Base-by-base conservation (phyloP, 2,888 invertebrate genomes). In the Clusia tigrina region DNA sequence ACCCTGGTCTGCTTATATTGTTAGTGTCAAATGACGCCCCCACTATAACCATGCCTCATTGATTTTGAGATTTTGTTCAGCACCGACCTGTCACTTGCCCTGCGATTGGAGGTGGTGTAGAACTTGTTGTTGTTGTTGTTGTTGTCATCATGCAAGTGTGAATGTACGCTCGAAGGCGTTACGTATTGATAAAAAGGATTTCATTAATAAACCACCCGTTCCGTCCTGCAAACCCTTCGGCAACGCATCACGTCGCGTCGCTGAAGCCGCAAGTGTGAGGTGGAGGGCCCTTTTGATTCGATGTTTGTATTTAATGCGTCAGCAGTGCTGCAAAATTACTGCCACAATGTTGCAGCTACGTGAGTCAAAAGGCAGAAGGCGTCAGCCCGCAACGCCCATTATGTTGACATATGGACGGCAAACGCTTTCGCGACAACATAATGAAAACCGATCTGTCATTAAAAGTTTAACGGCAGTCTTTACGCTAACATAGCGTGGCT, bases 391-490 rank as follows among this genome's bases (percentile, higher is more conserved):
- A 60, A 67, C 68, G 65, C 66, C 68, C 67, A 66, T 69, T 71
- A 69, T 66, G 69, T 71, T 69, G 69, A 70, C 71, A 69, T 66
- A 70, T 71, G 68, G 62, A 20, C 51, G 54, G 25, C 53, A 17
- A 54, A 38, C 58, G 58, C 65, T 2, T 53, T 9, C 15, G 56
- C 60, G 42, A 62, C 62, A 66, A 57, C 65, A 67, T 72, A 74
- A 71, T 74, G 74, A 73, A 74, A 76, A 72, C 71, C 71, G 74
- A 74, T 74, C 72, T 71, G 71, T 74, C 74, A 76, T 74, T 74
- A 74, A 74, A 76, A 76, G 67, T 69, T 72, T 69, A 67, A 66
- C 67, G 62, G 15, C 48, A n/a, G 48, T 15, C 6, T 42, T 42
- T 42, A 42, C 42, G 42, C 42, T n/a, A n/a, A n/a, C 42, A 42